Percentiles rank a stretch among this genome's conserved stretches.
Evolutionary conservation across 2,797 vertebrate species (phyloP).

Genomic region (Aulostomus chinensis): DNA sequence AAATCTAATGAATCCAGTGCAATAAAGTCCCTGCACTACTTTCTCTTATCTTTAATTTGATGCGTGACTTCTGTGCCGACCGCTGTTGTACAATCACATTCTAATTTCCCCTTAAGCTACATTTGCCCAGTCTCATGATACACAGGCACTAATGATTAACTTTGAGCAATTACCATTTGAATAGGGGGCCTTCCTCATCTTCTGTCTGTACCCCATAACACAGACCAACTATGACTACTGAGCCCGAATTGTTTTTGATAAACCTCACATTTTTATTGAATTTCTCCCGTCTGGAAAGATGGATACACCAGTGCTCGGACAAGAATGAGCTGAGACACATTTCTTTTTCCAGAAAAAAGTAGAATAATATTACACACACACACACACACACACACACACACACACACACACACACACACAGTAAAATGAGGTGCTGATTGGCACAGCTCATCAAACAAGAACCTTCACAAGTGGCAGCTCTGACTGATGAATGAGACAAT

Average conservation of each 20-base stretch:
- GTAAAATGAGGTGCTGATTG: no score
- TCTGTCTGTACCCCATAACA: slow-evolving; percentile 28
- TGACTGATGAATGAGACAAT: no score
- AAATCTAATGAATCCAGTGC: slow-evolving; percentile 65
- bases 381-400: no score
- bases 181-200: slow-evolving; percentile 42
- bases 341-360: no score
- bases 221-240: slow-evolving; percentile 38
- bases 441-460: no score
- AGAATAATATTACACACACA: no score
- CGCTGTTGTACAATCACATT: slow-evolving; percentile 71
- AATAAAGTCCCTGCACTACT: slow-evolving; percentile 59
- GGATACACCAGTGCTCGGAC: no score
- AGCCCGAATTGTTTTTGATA: slow-evolving; percentile 29
- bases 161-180: slow-evolving; percentile 71
- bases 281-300: slow-evolving; percentile 46
- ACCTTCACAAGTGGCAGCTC: no score
- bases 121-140: slow-evolving; percentile 69
- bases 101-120: slow-evolving; percentile 71
- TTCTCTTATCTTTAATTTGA: slow-evolving; percentile 74
- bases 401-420: no score
- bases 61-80: slow-evolving; percentile 59
- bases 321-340: no score
- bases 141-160: slow-evolving; percentile 74
- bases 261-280: slow-evolving; percentile 46